Evolutionary conservation across 2,888 invertebrate species (phyloP).

Genomic region (Diachrysia chrysitis): DNA sequence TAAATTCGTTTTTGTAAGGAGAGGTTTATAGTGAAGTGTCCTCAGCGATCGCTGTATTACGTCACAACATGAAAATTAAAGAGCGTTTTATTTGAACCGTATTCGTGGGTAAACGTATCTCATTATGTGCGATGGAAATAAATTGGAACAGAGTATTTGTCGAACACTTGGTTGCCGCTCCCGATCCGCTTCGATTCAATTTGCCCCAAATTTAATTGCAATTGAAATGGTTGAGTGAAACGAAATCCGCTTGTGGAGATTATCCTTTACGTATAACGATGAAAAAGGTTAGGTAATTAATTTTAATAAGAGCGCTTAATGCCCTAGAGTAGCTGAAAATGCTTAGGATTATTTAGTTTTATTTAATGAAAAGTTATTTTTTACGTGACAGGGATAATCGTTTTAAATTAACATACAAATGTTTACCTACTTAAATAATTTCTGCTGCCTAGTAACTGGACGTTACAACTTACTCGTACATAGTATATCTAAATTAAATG

Average conservation of each 20-base stretch:
- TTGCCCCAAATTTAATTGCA: constrained; percentile 86
- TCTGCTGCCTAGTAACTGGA: neutral
- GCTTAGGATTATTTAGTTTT: constrained; percentile 32
- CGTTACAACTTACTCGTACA: too few relatives aligned
- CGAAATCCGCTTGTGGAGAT: constrained; percentile 79
- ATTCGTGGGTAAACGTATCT: constrained; percentile 80
- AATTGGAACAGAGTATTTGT: constrained; percentile 86
- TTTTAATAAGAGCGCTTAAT: constrained; percentile 52
- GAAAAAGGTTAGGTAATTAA: constrained; percentile 59
- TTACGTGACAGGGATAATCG: constrained; percentile 20
- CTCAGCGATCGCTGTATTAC: constrained; percentile 66
- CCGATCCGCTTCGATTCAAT: constrained; percentile 82
- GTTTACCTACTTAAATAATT: neutral
- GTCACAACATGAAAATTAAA: constrained; percentile 78
- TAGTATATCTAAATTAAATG: too few relatives aligned
- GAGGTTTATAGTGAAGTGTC: constrained; percentile 59
- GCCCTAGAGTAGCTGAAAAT: constrained; percentile 42
- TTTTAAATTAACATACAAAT: constrained; percentile 21
- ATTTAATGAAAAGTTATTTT: constrained; percentile 20
- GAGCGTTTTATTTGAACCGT: constrained; percentile 75
- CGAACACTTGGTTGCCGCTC: constrained; percentile 82
- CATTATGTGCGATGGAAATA: constrained; percentile 84
- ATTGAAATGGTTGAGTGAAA: constrained; percentile 79
- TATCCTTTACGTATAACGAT: constrained; percentile 65
- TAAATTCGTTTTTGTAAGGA: constrained; percentile 52